phyloP scores from a whole-genome alignment of 2,113 vertebrate genomes.

The Chamaea fasciata region DNA sequence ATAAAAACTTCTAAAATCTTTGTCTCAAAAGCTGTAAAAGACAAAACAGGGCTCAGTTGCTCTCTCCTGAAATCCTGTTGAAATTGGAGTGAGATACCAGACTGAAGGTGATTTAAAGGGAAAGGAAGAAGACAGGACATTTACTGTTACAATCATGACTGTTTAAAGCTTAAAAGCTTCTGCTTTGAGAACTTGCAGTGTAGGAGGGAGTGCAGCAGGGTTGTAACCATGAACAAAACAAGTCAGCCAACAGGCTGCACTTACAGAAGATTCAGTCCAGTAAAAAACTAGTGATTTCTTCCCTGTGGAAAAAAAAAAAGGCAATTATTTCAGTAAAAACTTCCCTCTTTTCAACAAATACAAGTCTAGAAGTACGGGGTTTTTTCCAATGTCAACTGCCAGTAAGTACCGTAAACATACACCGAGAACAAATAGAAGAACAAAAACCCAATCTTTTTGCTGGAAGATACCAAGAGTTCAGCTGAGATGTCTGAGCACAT shows the following conservation, averaged over 20 bases:
- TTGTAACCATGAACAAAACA: not conserved
- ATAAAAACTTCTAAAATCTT: not conserved
- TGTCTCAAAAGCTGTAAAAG: not conserved
- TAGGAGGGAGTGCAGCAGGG: not conserved
- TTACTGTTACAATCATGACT: not conserved
- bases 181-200: not conserved
- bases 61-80: not conserved
- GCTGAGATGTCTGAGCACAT: not conserved
- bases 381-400: not conserved
- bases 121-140: not conserved
- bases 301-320: slow-evolving; percentile 2
- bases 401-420: not conserved
- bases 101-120: not conserved
- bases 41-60: not conserved
- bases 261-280: not conserved
- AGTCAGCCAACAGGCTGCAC: not conserved
- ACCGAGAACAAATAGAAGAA: not conserved
- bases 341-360: not conserved
- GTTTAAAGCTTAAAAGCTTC: not conserved
- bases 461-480: not conserved
- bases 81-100: not conserved
- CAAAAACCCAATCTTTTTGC: not conserved
- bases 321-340: not conserved
- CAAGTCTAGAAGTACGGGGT: not conserved
- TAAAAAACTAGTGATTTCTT: not conserved